Conservation (phyloP, 2,113 vertebrate species). For the Empidonax traillii region DNA sequence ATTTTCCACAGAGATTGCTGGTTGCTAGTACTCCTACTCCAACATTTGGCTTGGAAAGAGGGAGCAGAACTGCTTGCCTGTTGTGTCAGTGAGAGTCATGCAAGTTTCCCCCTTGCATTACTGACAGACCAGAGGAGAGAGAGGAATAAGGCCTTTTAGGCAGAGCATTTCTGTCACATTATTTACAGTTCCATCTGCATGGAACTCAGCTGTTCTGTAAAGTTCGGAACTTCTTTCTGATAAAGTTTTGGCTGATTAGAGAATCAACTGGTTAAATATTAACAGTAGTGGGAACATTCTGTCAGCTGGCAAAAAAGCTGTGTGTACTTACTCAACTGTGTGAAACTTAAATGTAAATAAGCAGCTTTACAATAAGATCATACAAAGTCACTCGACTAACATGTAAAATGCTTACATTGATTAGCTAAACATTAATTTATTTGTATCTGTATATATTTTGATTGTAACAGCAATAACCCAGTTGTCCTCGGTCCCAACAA, state of each 20-base stretch:
- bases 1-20: not conserved
- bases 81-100: not conserved
- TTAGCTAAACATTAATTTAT: not conserved
- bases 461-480: conserved; percentile 88
- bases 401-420: not conserved
- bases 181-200: not conserved
- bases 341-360: not conserved
- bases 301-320: not conserved
- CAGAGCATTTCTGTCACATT: not conserved
- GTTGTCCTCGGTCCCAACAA: conserved; percentile 95
- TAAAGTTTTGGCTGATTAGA: not conserved
- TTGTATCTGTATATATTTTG: not conserved
- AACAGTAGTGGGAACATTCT: not conserved
- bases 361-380: not conserved
- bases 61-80: not conserved
- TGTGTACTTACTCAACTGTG: not conserved
- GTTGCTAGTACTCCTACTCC: not conserved
- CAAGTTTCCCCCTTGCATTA: not conserved
- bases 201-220: not conserved
- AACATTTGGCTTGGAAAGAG: not conserved
- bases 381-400: not conserved
- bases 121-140: not conserved
- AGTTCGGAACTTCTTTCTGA: conserved; percentile 15
- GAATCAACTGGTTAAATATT: conserved; percentile 30
- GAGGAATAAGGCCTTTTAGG: not conserved